phyloP scores from a whole-genome alignment of 1,140 invertebrate genomes.

The Mizuhopecten yessoensis region DNA sequence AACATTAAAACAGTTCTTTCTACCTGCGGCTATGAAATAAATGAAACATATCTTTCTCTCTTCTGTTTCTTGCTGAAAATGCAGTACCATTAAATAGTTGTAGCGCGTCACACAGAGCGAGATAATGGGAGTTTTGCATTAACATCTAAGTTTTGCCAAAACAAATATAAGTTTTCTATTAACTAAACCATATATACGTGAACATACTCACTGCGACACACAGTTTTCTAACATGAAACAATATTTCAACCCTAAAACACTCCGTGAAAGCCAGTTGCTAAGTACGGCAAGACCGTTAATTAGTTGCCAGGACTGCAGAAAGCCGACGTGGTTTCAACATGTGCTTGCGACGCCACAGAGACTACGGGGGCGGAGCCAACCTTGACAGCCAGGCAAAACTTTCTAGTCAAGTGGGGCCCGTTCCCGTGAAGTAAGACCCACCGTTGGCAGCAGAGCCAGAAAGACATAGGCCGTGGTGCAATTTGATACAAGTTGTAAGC shows the following conservation, averaged over 20 bases:
- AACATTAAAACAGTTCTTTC: conserved; percentile 30
- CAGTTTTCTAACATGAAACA: conserved; percentile 39
- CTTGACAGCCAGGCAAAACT: conserved; percentile 31
- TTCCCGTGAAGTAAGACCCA: conserved; percentile 11
- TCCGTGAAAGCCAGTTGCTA: conserved; percentile 37
- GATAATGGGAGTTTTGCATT: conserved; percentile 38
- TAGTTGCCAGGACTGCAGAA: conserved; percentile 36
- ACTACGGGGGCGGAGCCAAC: background rate
- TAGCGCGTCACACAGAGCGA: conserved; percentile 14
- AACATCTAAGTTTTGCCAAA: conserved; percentile 39
- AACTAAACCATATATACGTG: conserved; percentile 18
- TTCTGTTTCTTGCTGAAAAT: conserved; percentile 25
- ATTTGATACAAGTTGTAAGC: conserved; percentile 34
- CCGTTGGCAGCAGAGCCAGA: conserved; percentile 26
- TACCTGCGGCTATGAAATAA: conserved; percentile 32
- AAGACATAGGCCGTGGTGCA: background rate
- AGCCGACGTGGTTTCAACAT: conserved; percentile 37
- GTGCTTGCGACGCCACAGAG: background rate
- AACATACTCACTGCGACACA: conserved; percentile 32
- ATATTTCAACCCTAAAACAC: conserved; percentile 28
- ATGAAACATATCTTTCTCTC: conserved; percentile 35
- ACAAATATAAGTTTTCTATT: conserved; percentile 36
- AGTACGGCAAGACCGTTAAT: conserved; percentile 21
- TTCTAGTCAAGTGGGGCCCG: conserved; percentile 30
- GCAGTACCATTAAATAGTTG: conserved; percentile 31